A percentile compares a stretch with the other conserved stretches of the same genome.
phyloP scores from a whole-genome alignment of 1,140 invertebrate species.

The Bursaphelenchus mucronatus region DNA sequence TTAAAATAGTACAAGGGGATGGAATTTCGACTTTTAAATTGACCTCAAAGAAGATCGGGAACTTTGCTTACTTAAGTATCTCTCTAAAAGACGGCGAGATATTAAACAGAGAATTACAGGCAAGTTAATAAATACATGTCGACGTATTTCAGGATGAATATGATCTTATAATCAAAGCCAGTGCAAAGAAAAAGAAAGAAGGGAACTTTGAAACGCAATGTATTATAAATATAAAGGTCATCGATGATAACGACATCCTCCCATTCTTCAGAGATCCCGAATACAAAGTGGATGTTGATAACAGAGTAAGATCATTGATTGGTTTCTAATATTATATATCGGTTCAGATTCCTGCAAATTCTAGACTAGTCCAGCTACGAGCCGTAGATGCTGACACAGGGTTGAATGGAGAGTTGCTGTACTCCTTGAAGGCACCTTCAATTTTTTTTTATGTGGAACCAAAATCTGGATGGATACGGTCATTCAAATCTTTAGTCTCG shows the following conservation, averaged over 20 bases:
- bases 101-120: conserved; percentile 41
- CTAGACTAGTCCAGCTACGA: conserved; percentile 34
- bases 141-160: conserved; percentile 30
- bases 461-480: conserved; percentile 40
- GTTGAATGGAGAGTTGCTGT: conserved; percentile 44
- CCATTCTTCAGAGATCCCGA: conserved; percentile 38
- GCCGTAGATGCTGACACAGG: conserved; percentile 47
- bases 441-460: conserved; percentile 42
- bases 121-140: not conserved
- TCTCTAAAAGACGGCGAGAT: conserved; percentile 23
- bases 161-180: conserved; percentile 35
- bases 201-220: conserved; percentile 36
- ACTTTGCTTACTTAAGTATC: conserved; percentile 46
- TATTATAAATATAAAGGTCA: conserved; percentile 31
- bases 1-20: conserved; percentile 48
- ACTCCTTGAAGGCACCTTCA: conserved; percentile 28
- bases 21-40: conserved; percentile 34
- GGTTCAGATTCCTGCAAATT: conserved; percentile 38
- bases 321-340: not conserved
- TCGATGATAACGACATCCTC: conserved; percentile 44
- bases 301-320: conserved; percentile 27
- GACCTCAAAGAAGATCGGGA: conserved; percentile 28
- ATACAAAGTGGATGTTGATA: conserved; percentile 37
- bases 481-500: conserved; percentile 26
- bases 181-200: conserved; percentile 40